Evolutionary conservation across 1,140 invertebrate genomes (phyloP), one percentile per base, ranked within the genome.

Genomic region (Drosophila elegans): DNA sequence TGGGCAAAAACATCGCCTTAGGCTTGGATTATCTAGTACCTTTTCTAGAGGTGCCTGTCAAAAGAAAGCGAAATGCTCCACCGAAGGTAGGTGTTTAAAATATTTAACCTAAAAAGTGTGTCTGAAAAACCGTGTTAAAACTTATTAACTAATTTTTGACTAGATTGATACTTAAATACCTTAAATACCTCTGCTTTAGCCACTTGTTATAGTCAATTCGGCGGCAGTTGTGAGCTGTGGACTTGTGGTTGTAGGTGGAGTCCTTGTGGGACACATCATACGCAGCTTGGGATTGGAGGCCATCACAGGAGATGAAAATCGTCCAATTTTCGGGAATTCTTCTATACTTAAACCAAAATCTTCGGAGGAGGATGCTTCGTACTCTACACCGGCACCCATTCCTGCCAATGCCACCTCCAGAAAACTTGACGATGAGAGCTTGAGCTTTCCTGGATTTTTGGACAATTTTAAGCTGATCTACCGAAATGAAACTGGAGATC

Each of bases 391-490:
- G 13, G n/a, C n/a, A 11, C 3, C 13, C 4, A 59, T 6, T 59
- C 0, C 7, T 3, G 1, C 5, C 0, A 41, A 52, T 66, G 27
- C 63, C 29, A 55, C 46, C 5, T 42, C 54, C 1, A 67, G 80
- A 6, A 39, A 64, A 1, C 39, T 66, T 2, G 27, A 57, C 12
- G 69, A 80, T 1, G 69, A 72, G 3, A 52, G 80, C 6, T 32
- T 48, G 4, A 53, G 32, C 36, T 59, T 83, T 2, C 34, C 72
- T 3, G 55, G 54, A 39, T 44, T 89, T 2, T 63, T 91, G 7
- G 74, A 91, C 3, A 72, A 88, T 38, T 88, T 91, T 11, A 91
- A 90, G 48, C 56, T 91, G 1, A 55, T 91, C 5, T 90, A 91
- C 52, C 78, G 59, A 49, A 91, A 91, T 34, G 66, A 59, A 11